Evolutionary conservation across 2,113 vertebrate species (phyloP).

Genomic region (Myiopsitta monachus): DNA sequence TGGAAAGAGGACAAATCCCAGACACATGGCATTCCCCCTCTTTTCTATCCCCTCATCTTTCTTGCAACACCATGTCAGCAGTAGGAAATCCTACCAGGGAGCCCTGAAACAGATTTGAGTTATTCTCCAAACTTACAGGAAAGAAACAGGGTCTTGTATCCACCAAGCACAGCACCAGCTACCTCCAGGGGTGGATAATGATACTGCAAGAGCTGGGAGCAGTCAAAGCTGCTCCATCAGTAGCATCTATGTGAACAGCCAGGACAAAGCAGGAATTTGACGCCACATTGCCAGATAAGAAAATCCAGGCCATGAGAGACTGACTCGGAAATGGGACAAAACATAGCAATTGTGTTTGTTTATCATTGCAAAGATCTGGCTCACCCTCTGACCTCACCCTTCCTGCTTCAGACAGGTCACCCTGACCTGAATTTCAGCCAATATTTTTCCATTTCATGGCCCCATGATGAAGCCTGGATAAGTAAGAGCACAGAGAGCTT

Average conservation of each 20-base stretch:
- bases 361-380: constrained; percentile 10
- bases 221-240: neutral
- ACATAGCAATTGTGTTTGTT: constrained; percentile 31
- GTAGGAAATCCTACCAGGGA: neutral
- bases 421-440: constrained; percentile 9
- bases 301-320: neutral
- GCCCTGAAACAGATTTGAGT: neutral
- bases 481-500: neutral
- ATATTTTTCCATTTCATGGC: neutral
- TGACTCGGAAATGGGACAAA: neutral
- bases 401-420: constrained; percentile 14
- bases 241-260: neutral
- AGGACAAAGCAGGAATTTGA: neutral
- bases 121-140: neutral
- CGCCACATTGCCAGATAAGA: neutral
- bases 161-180: neutral
- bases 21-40: neutral
- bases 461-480: neutral
- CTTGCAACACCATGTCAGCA: neutral
- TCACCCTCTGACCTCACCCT: constrained; percentile 21
- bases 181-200: neutral
- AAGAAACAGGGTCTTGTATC: neutral
- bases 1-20: neutral
- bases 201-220: neutral
- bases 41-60: neutral